Conservation (phyloP, 2,113 vertebrate genomes). For the Siphamia tubifer region DNA sequence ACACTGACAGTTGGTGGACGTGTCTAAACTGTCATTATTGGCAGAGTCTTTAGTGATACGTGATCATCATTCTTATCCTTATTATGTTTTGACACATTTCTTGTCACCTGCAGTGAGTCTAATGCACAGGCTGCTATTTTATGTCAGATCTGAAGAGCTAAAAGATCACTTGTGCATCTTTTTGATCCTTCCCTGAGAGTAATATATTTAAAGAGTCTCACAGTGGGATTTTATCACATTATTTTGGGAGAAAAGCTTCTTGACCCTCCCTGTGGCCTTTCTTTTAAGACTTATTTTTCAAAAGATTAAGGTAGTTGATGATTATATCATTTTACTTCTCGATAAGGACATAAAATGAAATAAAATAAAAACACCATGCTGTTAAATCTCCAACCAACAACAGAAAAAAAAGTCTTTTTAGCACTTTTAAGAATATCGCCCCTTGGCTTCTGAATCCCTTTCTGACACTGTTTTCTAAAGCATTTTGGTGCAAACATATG, state of each 20-base stretch:
- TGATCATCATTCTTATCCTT: not conserved
- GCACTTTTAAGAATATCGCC: constrained; percentile 11
- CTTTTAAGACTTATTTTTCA: constrained; percentile 13
- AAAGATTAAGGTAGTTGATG: not conserved
- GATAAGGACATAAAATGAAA: not conserved
- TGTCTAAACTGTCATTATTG: not conserved
- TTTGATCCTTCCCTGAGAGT: constrained; percentile 15
- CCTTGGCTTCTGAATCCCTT: not conserved
- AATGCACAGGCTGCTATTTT: not conserved
- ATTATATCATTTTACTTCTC: not conserved
- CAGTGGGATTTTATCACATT: not conserved
- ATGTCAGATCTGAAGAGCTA: not conserved
- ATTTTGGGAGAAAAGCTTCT: not conserved
- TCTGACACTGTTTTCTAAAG: not conserved
- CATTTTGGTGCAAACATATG: constrained; percentile 2
- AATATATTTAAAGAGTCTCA: constrained; percentile 2
- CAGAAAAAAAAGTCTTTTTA: not conserved
- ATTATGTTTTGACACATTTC: not conserved
- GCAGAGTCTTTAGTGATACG: not conserved
- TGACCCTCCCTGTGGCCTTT: constrained; percentile 22
- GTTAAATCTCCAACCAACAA: not conserved
- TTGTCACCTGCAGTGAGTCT: not conserved
- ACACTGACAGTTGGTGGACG: not conserved
- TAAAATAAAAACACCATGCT: not conserved
- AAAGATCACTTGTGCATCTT: not conserved